A percentile compares a stretch with the other conserved stretches of the same genome.
Evolutionary conservation across 2,797 vertebrate species (phyloP).

Genomic region (Microchirus variegatus): DNA sequence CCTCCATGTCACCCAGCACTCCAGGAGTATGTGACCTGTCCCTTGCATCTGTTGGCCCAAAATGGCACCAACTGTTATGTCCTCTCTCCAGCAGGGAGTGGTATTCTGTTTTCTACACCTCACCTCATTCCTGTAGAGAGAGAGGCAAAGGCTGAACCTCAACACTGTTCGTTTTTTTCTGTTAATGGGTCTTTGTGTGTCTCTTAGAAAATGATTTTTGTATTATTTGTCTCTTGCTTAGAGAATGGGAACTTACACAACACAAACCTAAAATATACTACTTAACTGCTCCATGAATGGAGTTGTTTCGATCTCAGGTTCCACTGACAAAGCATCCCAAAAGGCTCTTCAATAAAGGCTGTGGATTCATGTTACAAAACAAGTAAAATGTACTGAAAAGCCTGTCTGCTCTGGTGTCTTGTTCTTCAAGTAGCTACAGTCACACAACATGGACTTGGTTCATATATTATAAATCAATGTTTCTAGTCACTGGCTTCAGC

Average conservation of each 20-base stretch:
- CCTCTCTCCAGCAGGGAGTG: conserved; percentile 66
- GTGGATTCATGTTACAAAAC: conserved; percentile 83
- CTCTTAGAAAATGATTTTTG: conserved; percentile 67
- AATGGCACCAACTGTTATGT: conserved; percentile 74
- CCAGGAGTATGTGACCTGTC: conserved; percentile 41
- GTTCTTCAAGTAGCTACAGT: conserved; percentile 41
- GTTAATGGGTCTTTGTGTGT: conserved; percentile 66
- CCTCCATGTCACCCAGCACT: conserved; percentile 40
- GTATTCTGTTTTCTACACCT: conserved; percentile 62
- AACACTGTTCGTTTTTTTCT: conserved; percentile 72
- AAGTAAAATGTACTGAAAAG: conserved; percentile 82
- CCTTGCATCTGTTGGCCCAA: conserved; percentile 56
- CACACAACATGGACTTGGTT: conserved; percentile 1
- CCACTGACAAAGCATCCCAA: conserved; percentile 82
- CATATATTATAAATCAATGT: background rate
- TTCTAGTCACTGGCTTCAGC: background rate
- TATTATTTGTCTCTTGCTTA: conserved; percentile 65
- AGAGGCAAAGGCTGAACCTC: conserved; percentile 74
- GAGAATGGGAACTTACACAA: conserved; percentile 69
- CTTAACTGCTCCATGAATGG: conserved; percentile 76
- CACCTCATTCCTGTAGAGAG: conserved; percentile 67
- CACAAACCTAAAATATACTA: conserved; percentile 75
- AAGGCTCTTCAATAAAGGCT: conserved; percentile 78
- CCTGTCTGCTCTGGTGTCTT: conserved; percentile 59
- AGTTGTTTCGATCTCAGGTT: conserved; percentile 87